Evolutionary conservation across 2,888 invertebrate species (phyloP).

Genomic region (Sphaeridia pumilis): DNA sequence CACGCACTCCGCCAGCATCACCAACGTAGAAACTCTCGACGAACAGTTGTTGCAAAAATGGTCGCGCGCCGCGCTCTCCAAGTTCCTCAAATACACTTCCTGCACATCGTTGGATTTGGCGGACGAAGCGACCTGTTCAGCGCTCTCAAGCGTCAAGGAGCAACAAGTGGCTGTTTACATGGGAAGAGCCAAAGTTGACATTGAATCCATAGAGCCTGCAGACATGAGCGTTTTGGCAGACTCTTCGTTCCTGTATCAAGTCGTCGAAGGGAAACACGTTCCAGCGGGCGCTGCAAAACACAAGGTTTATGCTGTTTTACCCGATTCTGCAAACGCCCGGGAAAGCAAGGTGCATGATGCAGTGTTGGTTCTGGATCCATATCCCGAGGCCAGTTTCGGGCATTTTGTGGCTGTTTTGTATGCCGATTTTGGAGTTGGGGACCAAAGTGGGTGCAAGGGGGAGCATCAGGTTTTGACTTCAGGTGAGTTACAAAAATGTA

Average conservation of each 20-base stretch:
- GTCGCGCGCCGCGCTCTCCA: slow-evolving; percentile 21
- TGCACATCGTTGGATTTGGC: slow-evolving; percentile 24
- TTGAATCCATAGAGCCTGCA: neutral
- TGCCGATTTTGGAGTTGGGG: slow-evolving; percentile 39
- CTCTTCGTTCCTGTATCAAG: slow-evolving; percentile 3
- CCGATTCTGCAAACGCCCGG: slow-evolving; percentile 26
- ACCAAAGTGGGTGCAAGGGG: slow-evolving; percentile 22
- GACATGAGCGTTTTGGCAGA: neutral
- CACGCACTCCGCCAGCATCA: slow-evolving; percentile 9
- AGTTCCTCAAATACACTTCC: slow-evolving; percentile 29
- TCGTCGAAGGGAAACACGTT: slow-evolving; percentile 3
- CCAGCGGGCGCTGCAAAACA: slow-evolving; percentile 7
- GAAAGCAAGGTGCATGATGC: slow-evolving; percentile 40
- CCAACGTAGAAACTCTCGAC: slow-evolving; percentile 7
- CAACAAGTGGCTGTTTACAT: slow-evolving; percentile 26
- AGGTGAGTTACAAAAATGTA: too few species aligned
- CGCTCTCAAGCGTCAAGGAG: slow-evolving; percentile 19
- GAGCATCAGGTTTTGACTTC: slow-evolving; percentile 25
- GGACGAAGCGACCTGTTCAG: slow-evolving; percentile 29
- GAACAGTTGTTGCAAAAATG: slow-evolving; percentile 16
- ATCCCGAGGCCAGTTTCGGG: slow-evolving; percentile 44
- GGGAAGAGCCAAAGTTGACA: slow-evolving; percentile 14
- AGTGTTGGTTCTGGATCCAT: slow-evolving; percentile 43
- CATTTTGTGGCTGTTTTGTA: slow-evolving; percentile 44
- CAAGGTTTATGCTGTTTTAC: slow-evolving; percentile 31